Conservation (phyloP, 2,888 invertebrate genomes). For the Tortrix viridana region DNA sequence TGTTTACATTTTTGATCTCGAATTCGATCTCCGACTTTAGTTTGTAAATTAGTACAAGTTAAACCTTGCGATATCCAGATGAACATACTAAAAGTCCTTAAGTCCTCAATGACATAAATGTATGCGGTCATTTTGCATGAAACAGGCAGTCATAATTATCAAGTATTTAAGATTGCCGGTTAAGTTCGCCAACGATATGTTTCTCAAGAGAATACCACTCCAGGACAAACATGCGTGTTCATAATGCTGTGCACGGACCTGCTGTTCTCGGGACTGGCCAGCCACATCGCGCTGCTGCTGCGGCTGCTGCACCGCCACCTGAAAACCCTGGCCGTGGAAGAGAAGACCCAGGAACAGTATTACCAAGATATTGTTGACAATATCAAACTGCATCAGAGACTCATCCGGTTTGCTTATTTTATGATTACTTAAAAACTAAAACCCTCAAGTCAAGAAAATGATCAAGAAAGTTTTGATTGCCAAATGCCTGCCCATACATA, state of each 20-base stretch:
- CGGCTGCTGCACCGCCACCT: constrained; percentile 65
- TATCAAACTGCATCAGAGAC: constrained; percentile 72
- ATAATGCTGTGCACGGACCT: constrained; percentile 74
- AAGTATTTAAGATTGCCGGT: too few relatives aligned
- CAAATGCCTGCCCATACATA: too few relatives aligned
- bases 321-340: constrained; percentile 52
- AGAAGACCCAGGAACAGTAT: constrained; percentile 56
- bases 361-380: constrained; percentile 64
- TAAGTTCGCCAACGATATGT: not conserved
- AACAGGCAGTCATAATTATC: too few relatives aligned
- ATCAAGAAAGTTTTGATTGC: not conserved
- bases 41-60: too few relatives aligned
- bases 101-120: too few relatives aligned
- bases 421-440: too few relatives aligned
- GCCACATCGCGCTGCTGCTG: constrained; percentile 70
- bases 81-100: too few relatives aligned
- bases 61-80: too few relatives aligned
- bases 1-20: too few relatives aligned
- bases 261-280: constrained; percentile 73
- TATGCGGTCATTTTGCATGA: too few relatives aligned
- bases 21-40: too few relatives aligned
- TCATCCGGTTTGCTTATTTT: constrained; percentile 59
- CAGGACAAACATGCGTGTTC: constrained; percentile 75
- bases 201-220: constrained; percentile 3
- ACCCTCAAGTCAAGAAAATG: not conserved